These are phyloP conservation scores for Alosa alosa DNA, from an alignment of 2,113 vertebrate species.

Conservation along the genomic window DNA sequence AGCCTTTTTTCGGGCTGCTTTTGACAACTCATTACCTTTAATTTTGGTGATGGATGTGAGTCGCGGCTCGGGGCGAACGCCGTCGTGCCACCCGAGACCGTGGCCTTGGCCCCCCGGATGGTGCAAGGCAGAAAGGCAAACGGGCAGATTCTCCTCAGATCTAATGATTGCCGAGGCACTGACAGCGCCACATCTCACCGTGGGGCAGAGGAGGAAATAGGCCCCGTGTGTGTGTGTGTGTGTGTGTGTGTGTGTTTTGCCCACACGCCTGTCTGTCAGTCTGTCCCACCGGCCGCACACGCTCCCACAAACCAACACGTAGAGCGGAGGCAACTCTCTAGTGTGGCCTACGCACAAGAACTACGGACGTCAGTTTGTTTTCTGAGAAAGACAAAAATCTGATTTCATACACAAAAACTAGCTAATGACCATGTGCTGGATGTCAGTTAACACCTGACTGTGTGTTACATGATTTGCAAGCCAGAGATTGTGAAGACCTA, in stretches of 20 bases:
- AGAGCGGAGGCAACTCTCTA: background rate
- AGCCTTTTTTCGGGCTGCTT: conserved; percentile 57
- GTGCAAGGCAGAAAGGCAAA: conserved; percentile 63
- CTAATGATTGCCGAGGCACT: conserved; percentile 64
- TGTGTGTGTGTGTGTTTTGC: conserved; percentile 23
- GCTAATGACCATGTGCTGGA: background rate
- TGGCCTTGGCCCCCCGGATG: conserved; percentile 56
- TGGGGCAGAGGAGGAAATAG: conserved; percentile 51
- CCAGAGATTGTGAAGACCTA: background rate
- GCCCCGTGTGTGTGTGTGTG: conserved; percentile 41
- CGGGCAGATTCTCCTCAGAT: conserved; percentile 61
- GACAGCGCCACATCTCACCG: conserved; percentile 58
- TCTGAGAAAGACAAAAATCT: background rate
- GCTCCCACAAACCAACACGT: background rate
- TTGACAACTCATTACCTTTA: conserved; percentile 79
- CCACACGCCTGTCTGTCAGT: conserved; percentile 41
- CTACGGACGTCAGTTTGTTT: background rate
- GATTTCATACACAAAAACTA: background rate
- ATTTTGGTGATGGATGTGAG: conserved; percentile 71
- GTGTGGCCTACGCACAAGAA: background rate
- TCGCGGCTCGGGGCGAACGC: conserved; percentile 57
- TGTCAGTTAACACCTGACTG: conserved; percentile 1
- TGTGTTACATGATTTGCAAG: background rate
- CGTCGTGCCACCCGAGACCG: conserved; percentile 55
- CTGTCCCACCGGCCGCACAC: conserved; percentile 16